Evolutionary conservation across 1,140 invertebrate species (phyloP).

Genomic region (Thalassaphorura encarpata): DNA sequence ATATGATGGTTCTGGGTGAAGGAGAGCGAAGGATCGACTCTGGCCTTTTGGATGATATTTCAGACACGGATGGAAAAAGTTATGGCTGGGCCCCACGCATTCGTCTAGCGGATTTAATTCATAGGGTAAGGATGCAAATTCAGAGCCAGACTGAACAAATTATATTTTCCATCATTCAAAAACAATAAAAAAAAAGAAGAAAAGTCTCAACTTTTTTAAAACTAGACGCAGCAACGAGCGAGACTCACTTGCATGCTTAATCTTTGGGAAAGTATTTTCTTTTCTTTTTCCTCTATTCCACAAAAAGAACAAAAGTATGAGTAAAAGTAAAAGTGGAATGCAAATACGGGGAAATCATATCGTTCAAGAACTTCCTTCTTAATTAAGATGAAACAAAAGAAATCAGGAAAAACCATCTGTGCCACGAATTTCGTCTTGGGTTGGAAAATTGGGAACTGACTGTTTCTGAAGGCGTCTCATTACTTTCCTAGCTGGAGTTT

Average conservation of each 20-base stretch:
- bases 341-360: too few species aligned
- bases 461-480: too few species aligned
- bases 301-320: background rate
- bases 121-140: slow-evolving; percentile 42
- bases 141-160: too few species aligned
- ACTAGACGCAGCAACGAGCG: background rate
- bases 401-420: too few species aligned
- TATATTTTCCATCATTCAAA: background rate
- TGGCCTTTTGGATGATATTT: slow-evolving; percentile 63
- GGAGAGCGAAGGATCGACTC: slow-evolving; percentile 62
- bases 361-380: too few species aligned
- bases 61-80: slow-evolving; percentile 61
- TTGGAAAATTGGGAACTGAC: too few species aligned
- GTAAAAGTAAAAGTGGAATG: too few species aligned
- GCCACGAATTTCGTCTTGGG: too few species aligned
- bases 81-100: slow-evolving; percentile 60
- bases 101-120: slow-evolving; percentile 48
- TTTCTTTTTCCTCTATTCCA: background rate
- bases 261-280: background rate
- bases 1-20: slow-evolving; percentile 46
- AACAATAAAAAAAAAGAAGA: background rate
- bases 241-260: background rate
- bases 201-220: background rate
- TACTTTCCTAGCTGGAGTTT: too few species aligned
- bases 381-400: too few species aligned